A percentile compares a stretch with the other conserved stretches of the same genome.
Evolutionary conservation across 2,888 invertebrate genomes (phyloP).

Genomic region (Psylliodes chrysocephalus): DNA sequence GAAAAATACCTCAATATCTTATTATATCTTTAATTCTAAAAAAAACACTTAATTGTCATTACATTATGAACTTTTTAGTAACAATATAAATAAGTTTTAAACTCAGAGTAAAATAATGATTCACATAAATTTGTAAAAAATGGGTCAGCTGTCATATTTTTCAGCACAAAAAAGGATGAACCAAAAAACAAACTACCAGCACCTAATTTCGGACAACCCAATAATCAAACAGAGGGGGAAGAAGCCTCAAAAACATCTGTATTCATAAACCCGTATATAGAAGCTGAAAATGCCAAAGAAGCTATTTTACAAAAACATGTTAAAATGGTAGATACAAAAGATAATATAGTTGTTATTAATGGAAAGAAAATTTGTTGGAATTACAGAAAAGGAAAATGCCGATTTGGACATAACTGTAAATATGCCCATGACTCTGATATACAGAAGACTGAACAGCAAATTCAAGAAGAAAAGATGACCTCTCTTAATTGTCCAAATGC

Average conservation of each 20-base stretch:
- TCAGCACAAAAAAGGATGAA: slow-evolving; percentile 53
- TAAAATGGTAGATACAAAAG: slow-evolving; percentile 64
- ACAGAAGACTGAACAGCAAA: slow-evolving; percentile 71
- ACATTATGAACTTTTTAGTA: too few species aligned
- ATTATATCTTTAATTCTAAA: too few species aligned
- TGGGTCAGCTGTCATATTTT: slow-evolving; percentile 62
- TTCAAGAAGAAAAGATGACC: slow-evolving; percentile 67
- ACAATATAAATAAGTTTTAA: too few species aligned
- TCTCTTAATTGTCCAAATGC: slow-evolving; percentile 55
- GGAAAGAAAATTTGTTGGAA: slow-evolving; percentile 94
- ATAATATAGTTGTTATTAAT: slow-evolving; percentile 78
- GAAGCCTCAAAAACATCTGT: slow-evolving; percentile 72
- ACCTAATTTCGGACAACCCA: slow-evolving; percentile 67
- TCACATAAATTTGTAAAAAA: slow-evolving; percentile 55
- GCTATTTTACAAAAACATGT: slow-evolving; percentile 70
- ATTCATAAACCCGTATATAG: slow-evolving; percentile 87
- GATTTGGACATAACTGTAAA: slow-evolving; percentile 91
- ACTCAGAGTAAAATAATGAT: slow-evolving; percentile 4
- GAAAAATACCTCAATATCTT: too few species aligned
- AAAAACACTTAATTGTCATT: too few species aligned
- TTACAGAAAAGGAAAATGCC: slow-evolving; percentile 88
- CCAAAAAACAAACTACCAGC: slow-evolving; percentile 68
- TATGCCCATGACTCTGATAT: slow-evolving; percentile 92
- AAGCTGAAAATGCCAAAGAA: slow-evolving; percentile 86
- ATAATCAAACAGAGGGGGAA: slow-evolving; percentile 34